Conservation (phyloP, 2,888 invertebrate genomes). For the Microdon myrmicae region DNA sequence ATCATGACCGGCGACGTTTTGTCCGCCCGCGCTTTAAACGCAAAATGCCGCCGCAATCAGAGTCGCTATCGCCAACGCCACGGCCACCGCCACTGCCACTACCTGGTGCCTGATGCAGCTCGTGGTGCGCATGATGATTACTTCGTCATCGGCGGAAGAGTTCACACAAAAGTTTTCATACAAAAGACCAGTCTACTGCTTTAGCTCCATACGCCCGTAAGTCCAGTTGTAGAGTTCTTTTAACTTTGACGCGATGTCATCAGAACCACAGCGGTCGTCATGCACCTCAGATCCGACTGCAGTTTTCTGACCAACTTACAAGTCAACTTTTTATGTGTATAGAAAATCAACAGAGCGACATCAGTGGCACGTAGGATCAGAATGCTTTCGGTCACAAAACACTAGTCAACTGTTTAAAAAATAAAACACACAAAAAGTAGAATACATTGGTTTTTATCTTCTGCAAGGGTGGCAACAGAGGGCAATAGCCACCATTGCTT, state of each 20-base stretch:
- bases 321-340: constrained; percentile 37
- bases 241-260: constrained; percentile 47
- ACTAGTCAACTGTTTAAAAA: constrained; percentile 3
- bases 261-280: constrained; percentile 38
- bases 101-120: too few relatives aligned
- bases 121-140: constrained; percentile 48
- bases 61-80: too few relatives aligned
- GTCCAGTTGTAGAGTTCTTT: constrained; percentile 49
- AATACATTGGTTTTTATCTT: constrained; percentile 18
- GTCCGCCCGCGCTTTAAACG: too few relatives aligned
- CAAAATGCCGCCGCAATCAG: too few relatives aligned
- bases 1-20: too few relatives aligned
- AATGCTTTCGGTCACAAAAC: constrained; percentile 7
- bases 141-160: constrained; percentile 44
- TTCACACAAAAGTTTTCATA: constrained; percentile 34
- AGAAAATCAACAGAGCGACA: constrained; percentile 40
- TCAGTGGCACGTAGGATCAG: constrained; percentile 44
- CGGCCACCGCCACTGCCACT: too few relatives aligned
- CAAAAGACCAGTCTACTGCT: not conserved
- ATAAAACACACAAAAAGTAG: too few relatives aligned
- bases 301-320: constrained; percentile 35
- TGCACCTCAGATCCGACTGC: constrained; percentile 30
- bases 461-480: constrained; percentile 45
- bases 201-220: constrained; percentile 9
- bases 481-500: constrained; percentile 42